Evolutionary conservation across 2,888 invertebrate genomes (phyloP), one percentile per base, ranked within the genome.

Genomic region (Megastigmus dorsalis): DNA sequence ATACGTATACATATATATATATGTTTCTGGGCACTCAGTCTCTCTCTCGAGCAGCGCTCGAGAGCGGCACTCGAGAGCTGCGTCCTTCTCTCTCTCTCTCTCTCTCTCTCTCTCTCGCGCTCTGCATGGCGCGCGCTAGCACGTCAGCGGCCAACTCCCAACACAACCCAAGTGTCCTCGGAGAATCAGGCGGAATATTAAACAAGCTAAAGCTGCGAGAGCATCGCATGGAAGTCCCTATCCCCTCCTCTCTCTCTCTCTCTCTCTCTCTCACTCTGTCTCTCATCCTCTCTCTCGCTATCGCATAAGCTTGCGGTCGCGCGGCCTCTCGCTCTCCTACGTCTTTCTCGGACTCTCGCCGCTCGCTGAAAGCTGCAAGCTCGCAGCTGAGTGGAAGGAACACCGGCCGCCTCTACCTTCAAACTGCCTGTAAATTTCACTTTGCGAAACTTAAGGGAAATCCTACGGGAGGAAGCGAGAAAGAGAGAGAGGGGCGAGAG

Each of bases 371-470:
- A n/a, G 70, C 69, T 68, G 59, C 30, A 15, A 9, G n/a, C n/a
- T n/a, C n/a, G 62, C 9, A 10, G 6, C 33, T 23, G 15, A 33
- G 20, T 23, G 48, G 43, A 26, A 28, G 41, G 20, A 43, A 15
- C 41, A 43, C 62, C 63, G 75, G 80, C n/a, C n/a, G n/a, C n/a
- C n/a, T n/a, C n/a, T n/a, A 79, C 74, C 79, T 77, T 80, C 81
- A 82, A 82, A 79, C 81, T 79, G 80, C 77, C 80, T 84, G 84
- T 83, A 84, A 85, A 85, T 85, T 85, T 85, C 85, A 85, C 83
- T 85, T 84, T 83, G 79, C 81, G 74, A 69, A 85, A 84, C 82
- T 86, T 82, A 80, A 82, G 77, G 79, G 79, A 74, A 77, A 81
- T 82, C 80, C 79, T 79, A 60, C 43, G 71, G 69, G 76, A 52